Conservation (phyloP, 2,113 vertebrate species). For the Peucedramus taeniatus region DNA sequence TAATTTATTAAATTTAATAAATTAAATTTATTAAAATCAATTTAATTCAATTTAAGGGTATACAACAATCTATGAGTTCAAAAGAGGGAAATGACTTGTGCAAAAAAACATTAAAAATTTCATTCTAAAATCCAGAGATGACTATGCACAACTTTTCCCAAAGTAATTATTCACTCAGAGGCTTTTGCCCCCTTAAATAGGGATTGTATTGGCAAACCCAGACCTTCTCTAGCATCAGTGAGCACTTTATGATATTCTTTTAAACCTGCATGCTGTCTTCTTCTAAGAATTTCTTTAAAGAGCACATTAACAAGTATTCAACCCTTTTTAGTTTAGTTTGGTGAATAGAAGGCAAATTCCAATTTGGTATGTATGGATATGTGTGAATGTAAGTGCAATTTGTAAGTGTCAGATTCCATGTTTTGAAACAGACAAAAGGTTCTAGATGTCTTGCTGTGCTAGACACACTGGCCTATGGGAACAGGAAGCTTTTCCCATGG, state of each 20-base stretch:
- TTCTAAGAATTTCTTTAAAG: not conserved
- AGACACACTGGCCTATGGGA: not conserved
- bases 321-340: not conserved
- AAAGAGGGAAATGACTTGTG: not conserved
- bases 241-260: not conserved
- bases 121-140: not conserved
- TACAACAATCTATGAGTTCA: not conserved
- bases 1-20: too few relatives aligned
- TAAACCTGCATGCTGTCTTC: not conserved
- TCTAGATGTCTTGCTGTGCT: not conserved
- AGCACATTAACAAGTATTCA: not conserved
- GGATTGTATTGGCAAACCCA: not conserved
- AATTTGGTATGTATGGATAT: not conserved
- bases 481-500: not conserved
- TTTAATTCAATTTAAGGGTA: too few relatives aligned
- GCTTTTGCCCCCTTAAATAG: not conserved
- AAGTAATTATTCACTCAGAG: not conserved
- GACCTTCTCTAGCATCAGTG: not conserved
- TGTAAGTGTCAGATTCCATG: not conserved
- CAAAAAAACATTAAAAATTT: not conserved
- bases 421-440: not conserved
- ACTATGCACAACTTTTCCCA: not conserved
- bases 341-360: not conserved
- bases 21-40: too few relatives aligned
- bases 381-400: not conserved